A percentile compares a stretch with the other conserved stretches of the same genome.
Evolutionary conservation across 2,888 invertebrate genomes (phyloP).

Genomic region (Drosophila barbarae): DNA sequence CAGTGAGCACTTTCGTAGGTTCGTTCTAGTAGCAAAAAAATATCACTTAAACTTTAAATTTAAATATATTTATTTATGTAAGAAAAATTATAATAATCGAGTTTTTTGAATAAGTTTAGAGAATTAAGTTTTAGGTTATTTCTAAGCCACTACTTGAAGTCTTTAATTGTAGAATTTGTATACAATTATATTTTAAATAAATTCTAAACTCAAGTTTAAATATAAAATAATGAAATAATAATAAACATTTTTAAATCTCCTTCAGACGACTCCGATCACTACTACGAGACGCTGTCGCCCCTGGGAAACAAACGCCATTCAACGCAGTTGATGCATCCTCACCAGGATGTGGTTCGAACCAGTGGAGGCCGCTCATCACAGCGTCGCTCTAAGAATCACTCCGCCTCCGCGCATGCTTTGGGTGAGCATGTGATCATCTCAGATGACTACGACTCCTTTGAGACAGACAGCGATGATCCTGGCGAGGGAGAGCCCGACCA

Average conservation of each 20-base stretch:
- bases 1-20: constrained; percentile 78
- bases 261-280: constrained; percentile 86
- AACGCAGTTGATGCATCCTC: constrained; percentile 54
- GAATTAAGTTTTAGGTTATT: not conserved
- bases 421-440: constrained; percentile 72
- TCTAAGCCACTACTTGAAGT: not conserved
- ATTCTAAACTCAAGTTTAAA: not conserved
- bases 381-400: constrained; percentile 64
- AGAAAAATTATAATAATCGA: not conserved
- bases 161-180: not conserved
- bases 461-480: constrained; percentile 82
- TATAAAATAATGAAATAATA: not conserved
- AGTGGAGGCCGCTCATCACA: constrained; percentile 49
- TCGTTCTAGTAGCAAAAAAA: constrained; percentile 49
- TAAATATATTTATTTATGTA: not conserved
- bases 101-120: not conserved
- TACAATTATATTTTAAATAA: not conserved
- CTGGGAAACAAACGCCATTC: constrained; percentile 70
- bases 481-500: constrained; percentile 47
- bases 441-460: constrained; percentile 87
- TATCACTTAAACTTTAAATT: not conserved
- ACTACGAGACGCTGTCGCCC: constrained; percentile 84
- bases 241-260: constrained; percentile 14
- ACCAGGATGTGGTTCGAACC: constrained; percentile 51
- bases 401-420: constrained; percentile 68